Evolutionary conservation across 2,797 vertebrate genomes (phyloP).

Genomic region (Muscicapa striata): DNA sequence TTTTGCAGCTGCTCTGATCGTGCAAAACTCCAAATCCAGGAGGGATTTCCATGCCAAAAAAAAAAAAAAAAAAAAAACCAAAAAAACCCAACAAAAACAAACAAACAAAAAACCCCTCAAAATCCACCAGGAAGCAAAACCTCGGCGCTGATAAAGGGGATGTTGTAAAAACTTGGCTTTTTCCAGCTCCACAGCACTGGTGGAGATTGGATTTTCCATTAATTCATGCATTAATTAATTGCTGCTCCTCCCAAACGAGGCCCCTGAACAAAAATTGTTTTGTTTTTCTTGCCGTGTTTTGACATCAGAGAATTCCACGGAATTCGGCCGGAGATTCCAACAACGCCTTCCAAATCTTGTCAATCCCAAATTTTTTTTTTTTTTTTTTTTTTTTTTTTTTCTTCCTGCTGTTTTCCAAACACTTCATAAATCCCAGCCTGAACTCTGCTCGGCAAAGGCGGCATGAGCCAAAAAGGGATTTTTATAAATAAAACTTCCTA

Average conservation of each 20-base stretch:
- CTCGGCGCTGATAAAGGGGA: neutral
- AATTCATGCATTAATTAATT: neutral
- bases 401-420: neutral
- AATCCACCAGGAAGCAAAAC: conserved; percentile 14
- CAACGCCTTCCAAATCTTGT: neutral
- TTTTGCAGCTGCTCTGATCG: conserved; percentile 6
- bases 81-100: too few species aligned
- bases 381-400: neutral
- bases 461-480: neutral
- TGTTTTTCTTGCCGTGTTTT: neutral
- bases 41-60: neutral
- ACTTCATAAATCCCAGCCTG: neutral
- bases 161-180: neutral
- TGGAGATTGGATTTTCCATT: neutral
- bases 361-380: neutral
- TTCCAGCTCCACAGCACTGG: neutral
- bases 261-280: neutral
- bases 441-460: neutral
- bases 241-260: neutral
- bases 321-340: too few species aligned
- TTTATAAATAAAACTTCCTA: neutral
- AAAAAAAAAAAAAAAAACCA: neutral
- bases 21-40: neutral
- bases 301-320: neutral
- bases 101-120: too few species aligned